phyloP scores from a whole-genome alignment of 2,113 vertebrate genomes.

The Tachysurus fulvidraco region DNA sequence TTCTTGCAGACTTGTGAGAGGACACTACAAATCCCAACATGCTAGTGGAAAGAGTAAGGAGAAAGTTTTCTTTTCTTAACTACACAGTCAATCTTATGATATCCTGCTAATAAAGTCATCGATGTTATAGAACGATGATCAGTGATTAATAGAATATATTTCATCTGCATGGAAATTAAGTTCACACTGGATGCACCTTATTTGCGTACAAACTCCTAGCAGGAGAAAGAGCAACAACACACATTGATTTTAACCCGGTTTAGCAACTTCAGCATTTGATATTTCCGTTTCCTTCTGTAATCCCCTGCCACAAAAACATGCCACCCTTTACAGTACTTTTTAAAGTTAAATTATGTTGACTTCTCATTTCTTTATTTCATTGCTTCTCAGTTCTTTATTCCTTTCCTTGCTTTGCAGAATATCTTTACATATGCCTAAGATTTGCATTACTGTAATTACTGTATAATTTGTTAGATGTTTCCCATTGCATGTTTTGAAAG shows the following conservation, averaged over 20 bases:
- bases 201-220: not conserved
- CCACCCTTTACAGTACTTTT: not conserved
- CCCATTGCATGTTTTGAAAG: constrained; percentile 11
- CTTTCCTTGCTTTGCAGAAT: not conserved
- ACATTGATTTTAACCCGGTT: not conserved
- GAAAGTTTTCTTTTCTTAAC: not conserved
- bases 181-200: not conserved
- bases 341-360: not conserved
- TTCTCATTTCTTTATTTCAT: not conserved
- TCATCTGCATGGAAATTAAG: not conserved
- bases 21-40: constrained; percentile 92
- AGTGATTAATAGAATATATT: not conserved
- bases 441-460: not conserved
- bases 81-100: not conserved
- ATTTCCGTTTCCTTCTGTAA: not conserved
- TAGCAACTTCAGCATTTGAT: not conserved
- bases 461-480: constrained; percentile 3
- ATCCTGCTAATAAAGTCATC: not conserved
- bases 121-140: not conserved
- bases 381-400: not conserved
- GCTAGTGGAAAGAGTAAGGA: constrained; percentile 87
- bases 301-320: not conserved
- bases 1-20: constrained; percentile 91
- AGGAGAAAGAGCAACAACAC: not conserved
- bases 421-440: not conserved